Evolutionary conservation across 2,888 invertebrate species (phyloP), one percentile per base, ranked within the genome.

Genomic region (Agriopis aurantiaria): DNA sequence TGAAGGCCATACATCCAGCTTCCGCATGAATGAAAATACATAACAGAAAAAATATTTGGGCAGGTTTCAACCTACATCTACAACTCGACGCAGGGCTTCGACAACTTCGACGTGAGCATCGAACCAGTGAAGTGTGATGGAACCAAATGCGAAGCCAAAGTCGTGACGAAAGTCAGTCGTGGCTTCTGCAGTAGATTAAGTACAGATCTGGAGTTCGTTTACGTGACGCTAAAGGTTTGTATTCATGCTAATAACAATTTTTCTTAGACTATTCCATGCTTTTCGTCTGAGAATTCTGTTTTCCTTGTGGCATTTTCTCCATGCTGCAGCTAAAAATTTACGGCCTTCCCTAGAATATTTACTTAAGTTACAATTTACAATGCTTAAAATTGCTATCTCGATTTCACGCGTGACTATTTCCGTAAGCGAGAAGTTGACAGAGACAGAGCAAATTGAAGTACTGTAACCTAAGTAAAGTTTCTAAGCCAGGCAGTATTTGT

Each of bases 131-230:
- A 8, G 0, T 73, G 72, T 45, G 11, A 55, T 11, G 46, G 14
- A n/a, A 60, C 14, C 5, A 12, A 67, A 0, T 90, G 89, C 60
- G 76, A 71, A 0, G 74, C 82, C 0, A 74, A 75, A 2, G 71
- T 91, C 3, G 73, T 78, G 12, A 82, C 81, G 0, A 76, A 40
- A 1, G 81, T 88, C 0, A 49, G 61, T 0, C 41, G 43, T 0
- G 76, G 82, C 1, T 92, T 93, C 78, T 93, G 93, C 71, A 75
- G 78, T 0, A 67, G 75, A 0, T 78, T 74, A 3, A 81, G 86
- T 9, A 75, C 76, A 4, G 64, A 73, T 6, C 64, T 72, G 0
- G 91, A 91, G 73, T 84, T 72, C 59, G 78, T 88, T 7, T 74
- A 79, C 46, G 76, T 88, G 6, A 82, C 78, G 41, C 60, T 92